Base-by-base conservation (phyloP, 2,113 vertebrate genomes). In the Prietella phreatophila region DNA sequence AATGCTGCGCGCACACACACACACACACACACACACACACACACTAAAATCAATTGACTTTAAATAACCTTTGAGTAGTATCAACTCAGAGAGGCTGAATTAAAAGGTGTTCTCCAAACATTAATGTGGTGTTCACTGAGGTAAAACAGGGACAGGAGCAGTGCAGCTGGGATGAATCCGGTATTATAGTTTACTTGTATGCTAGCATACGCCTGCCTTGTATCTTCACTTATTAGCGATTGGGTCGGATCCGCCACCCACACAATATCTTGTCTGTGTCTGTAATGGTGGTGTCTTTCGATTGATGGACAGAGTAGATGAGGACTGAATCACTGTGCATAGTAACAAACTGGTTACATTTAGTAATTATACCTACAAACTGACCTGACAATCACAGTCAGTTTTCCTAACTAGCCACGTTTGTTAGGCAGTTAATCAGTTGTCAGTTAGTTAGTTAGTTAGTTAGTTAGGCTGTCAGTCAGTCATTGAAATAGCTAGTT, bases 11-110 rank as follows among this genome's bases (percentile, higher is more conserved):
- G 27, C 61, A n/a, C 56, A 75, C 56, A 75, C 73, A 78, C 73
- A 60, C 71, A 79, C 50, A 80, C 75, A 47, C 50, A 56, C 65
- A n/a, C 87, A 73, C 65, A 67, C 78, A 63, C 30, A 61, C 75
- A 47, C 58, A 73, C 91, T 90, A 85, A 90, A 91, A 94, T 93
- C 90, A 89, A 91, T 87, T 88, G 82, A 90, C 93, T 94, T 94
- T 94, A 95, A 95, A 94, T 94, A 94, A 91, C 92, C 92, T 89
- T 89, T 85, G 65, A 91, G 81, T 86, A 87, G 91, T 91, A 91
- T 79, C 91, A 93, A 93, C 92, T 91, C 91, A 92, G 93, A 92
- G 80, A 88, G 67, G 60, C 60, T 10, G 25, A 63, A 63, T 63
- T 63, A 63, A 63, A 27, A 63, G 61, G 61, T 63, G 61, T 63